Conservation (phyloP, 2,113 vertebrate genomes). For the Vidua chalybeata region DNA sequence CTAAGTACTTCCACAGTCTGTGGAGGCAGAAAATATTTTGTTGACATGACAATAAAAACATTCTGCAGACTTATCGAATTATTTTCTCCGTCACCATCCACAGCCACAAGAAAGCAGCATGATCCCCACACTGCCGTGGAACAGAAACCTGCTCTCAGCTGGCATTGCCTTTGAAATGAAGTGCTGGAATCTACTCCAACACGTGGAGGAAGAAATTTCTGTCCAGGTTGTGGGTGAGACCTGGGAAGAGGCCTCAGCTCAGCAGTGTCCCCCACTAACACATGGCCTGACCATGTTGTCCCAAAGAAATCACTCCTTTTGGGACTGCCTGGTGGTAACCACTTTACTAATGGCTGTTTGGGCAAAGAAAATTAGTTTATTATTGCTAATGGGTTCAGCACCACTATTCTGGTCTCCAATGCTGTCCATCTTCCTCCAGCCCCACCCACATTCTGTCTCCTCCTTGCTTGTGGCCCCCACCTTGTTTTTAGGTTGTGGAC, state of each 20-base stretch:
- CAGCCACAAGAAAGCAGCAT: neutral
- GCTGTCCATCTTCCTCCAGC: neutral
- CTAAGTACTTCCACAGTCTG: slow-evolving; percentile 45
- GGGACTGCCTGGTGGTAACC: neutral
- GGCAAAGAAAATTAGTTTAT: neutral
- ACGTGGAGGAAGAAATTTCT: neutral
- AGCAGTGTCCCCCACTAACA: neutral
- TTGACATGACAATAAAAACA: slow-evolving; percentile 72
- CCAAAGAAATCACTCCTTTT: neutral
- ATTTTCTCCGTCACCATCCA: neutral
- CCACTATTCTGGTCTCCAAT: neutral
- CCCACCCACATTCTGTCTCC: neutral
- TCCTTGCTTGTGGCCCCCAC: neutral
- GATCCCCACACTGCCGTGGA: neutral
- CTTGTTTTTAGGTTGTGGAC: neutral
- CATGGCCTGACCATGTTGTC: neutral
- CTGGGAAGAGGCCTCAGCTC: neutral
- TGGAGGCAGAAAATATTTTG: slow-evolving; percentile 70
- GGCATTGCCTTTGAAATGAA: neutral
- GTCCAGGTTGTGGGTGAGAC: neutral
- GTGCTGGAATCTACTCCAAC: neutral
- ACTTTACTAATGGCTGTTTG: neutral
- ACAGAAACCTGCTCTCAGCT: neutral
- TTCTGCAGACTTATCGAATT: slow-evolving; percentile 3
- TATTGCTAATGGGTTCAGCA: neutral